These are phyloP conservation scores for Tachuris rubrigastra DNA, from an alignment of 2,113 vertebrate genomes.

Conservation along the genomic window DNA sequence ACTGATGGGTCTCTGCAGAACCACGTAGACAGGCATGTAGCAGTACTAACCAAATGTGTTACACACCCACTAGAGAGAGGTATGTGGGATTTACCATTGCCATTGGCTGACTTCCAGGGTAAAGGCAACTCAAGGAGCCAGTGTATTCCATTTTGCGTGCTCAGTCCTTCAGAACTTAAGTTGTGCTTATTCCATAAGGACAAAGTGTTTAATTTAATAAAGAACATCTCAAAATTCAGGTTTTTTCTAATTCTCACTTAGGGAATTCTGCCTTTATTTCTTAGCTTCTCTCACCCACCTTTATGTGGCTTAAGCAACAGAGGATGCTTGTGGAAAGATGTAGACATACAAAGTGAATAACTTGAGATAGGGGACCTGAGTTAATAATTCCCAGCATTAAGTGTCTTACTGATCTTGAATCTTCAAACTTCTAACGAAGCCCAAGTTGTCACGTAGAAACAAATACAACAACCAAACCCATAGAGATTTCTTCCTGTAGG, in stretches of 20 bases:
- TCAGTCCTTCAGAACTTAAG: not conserved
- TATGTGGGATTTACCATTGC: not conserved
- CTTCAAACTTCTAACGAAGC: not conserved
- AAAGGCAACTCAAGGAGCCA: not conserved
- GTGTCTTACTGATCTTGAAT: not conserved
- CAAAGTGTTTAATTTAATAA: not conserved
- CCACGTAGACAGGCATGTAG: not conserved
- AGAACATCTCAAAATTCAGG: not conserved
- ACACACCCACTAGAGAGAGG: not conserved
- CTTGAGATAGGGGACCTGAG: not conserved
- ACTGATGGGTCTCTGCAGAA: not conserved
- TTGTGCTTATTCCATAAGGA: not conserved
- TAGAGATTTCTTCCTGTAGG: not conserved
- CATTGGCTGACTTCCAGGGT: not conserved
- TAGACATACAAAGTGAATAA: not conserved
- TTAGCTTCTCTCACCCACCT: not conserved
- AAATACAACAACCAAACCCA: not conserved
- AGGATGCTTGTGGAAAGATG: not conserved
- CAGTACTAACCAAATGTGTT: not conserved
- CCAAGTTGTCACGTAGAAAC: not conserved
- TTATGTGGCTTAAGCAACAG: not conserved
- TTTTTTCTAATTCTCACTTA: not conserved
- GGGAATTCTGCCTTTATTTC: not conserved
- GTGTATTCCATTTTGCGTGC: not conserved
- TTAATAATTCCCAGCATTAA: not conserved